Percentiles rank a stretch among this genome's conserved stretches.
phyloP scores from a whole-genome alignment of 2,113 vertebrate species.

The Platysternon megacephalum region DNA sequence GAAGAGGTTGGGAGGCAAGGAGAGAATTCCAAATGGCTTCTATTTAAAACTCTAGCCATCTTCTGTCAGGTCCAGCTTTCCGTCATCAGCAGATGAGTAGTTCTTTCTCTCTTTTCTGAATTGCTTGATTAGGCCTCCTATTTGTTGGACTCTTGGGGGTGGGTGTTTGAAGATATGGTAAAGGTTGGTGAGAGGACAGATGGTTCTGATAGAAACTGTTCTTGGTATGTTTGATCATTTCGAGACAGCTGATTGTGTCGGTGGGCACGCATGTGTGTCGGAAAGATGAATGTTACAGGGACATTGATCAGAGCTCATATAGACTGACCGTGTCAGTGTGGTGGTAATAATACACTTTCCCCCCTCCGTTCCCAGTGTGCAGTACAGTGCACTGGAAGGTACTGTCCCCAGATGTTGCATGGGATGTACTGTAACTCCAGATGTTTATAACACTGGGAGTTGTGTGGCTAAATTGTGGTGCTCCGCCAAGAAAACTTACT shows the following conservation, averaged over 20 bases:
- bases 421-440: not conserved
- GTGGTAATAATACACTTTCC: not conserved
- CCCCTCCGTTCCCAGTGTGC: not conserved
- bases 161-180: not conserved
- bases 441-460: not conserved
- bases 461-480: not conserved
- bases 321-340: not conserved
- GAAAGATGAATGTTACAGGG: not conserved
- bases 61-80: not conserved
- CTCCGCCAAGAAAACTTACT: not conserved
- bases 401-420: not conserved
- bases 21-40: not conserved
- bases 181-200: not conserved
- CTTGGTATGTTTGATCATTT: not conserved
- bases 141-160: not conserved
- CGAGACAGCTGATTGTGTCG: not conserved
- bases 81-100: not conserved
- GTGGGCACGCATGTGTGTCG: not conserved
- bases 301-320: not conserved
- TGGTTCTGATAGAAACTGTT: not conserved
- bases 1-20: not conserved
- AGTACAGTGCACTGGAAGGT: not conserved
- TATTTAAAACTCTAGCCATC: not conserved
- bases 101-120: not conserved
- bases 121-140: accelerated